A percentile compares a stretch with the other conserved stretches of the same genome.
Conservation (phyloP, 2,113 vertebrate species). For the Salvelinus namaycush region DNA sequence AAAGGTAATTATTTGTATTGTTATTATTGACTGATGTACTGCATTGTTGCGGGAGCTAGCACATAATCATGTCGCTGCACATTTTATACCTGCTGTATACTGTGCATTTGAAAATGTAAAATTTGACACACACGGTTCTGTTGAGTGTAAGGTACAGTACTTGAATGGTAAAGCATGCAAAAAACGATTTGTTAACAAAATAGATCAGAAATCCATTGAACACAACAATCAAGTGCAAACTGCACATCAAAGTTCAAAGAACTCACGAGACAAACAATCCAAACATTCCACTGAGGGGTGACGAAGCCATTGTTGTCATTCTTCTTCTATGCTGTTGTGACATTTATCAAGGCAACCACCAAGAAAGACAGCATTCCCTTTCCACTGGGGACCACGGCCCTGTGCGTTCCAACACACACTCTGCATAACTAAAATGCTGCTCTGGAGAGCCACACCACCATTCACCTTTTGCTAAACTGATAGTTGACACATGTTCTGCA, state of each 20-base stretch:
- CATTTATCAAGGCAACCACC: not conserved
- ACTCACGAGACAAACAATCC: not conserved
- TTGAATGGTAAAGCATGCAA: too few relatives aligned
- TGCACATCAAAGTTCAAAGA: conserved; percentile 1
- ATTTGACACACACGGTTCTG: too few relatives aligned
- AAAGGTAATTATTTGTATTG: too few relatives aligned
- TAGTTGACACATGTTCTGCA: not conserved
- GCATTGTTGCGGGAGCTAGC: too few relatives aligned
- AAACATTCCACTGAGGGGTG: conserved; percentile 4
- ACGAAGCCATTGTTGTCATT: not conserved
- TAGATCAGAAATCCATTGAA: too few relatives aligned
- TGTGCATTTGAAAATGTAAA: too few relatives aligned
- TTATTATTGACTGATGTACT: too few relatives aligned
- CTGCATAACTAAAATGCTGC: not conserved
- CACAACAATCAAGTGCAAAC: too few relatives aligned
- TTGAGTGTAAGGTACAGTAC: too few relatives aligned
- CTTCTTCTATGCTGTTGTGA: not conserved
- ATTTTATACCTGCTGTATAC: too few relatives aligned
- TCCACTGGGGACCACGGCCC: not conserved
- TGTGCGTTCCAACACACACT: not conserved
- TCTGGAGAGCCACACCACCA: not conserved
- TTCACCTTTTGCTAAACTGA: not conserved
- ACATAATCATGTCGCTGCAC: too few relatives aligned
- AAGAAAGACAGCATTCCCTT: not conserved
- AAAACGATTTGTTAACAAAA: too few relatives aligned